Conservation (phyloP, 2,888 invertebrate genomes). For the Tholera decimalis region DNA sequence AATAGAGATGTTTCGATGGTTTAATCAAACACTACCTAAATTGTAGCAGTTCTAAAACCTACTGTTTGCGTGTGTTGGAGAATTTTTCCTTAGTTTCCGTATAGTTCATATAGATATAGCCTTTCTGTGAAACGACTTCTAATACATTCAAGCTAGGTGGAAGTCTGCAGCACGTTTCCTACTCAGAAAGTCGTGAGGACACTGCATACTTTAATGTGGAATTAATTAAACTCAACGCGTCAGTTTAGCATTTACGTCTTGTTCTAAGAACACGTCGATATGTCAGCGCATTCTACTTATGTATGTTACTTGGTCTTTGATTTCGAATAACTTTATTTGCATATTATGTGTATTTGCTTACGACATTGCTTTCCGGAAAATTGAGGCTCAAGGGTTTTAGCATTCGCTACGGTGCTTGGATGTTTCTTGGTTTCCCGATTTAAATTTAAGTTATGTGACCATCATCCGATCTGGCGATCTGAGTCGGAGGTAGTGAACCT, state of each 20-base stretch:
- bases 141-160: constrained; percentile 47
- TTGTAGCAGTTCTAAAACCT: not conserved
- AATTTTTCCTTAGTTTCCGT: not conserved
- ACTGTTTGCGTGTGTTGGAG: not conserved
- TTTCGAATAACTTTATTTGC: constrained; percentile 47
- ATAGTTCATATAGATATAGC: constrained; percentile 4
- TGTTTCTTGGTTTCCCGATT: constrained; percentile 1
- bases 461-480: too few relatives aligned
- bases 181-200: constrained; percentile 58
- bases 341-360: constrained; percentile 17
- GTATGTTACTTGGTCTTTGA: constrained; percentile 37
- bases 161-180: constrained; percentile 45
- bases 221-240: constrained; percentile 61
- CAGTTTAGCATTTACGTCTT: constrained; percentile 51
- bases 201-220: constrained; percentile 50
- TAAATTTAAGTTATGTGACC: not conserved
- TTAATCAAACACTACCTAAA: not conserved
- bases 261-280: constrained; percentile 53
- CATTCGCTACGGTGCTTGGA: not conserved
- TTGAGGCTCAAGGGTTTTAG: constrained; percentile 8
- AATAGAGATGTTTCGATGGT: not conserved
- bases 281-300: constrained; percentile 40
- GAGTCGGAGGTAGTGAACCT: too few relatives aligned
- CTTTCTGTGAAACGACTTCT: constrained; percentile 33
- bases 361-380: constrained; percentile 36